Percentiles rank a stretch among this genome's conserved stretches.
Evolutionary conservation across 1,140 invertebrate species (phyloP).

Genomic region (Carposina sasakii): DNA sequence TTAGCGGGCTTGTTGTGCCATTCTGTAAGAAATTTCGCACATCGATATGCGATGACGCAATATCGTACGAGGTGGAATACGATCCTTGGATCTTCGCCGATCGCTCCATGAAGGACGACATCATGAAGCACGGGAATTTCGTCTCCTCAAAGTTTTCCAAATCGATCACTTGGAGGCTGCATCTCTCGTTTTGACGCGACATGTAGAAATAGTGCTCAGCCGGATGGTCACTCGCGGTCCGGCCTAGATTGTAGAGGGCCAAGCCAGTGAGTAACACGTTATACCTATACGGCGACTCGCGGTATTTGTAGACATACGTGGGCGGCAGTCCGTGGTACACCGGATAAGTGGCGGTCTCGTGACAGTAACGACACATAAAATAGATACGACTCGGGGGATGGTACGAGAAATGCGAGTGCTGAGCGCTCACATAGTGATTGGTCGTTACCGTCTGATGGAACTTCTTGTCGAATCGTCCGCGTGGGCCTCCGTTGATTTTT

Average conservation of each 20-base stretch:
- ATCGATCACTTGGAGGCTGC: slow-evolving; percentile 52
- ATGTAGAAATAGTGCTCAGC: slow-evolving; percentile 36
- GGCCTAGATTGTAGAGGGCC: slow-evolving; percentile 55
- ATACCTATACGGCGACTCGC: slow-evolving; percentile 45
- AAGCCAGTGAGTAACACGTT: slow-evolving; percentile 46
- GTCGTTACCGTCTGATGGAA: not conserved
- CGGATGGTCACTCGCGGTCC: slow-evolving; percentile 34
- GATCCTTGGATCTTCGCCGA: slow-evolving; percentile 22
- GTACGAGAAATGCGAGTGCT: slow-evolving; percentile 50
- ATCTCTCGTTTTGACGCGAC: slow-evolving; percentile 37
- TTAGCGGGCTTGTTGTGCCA: slow-evolving; percentile 31
- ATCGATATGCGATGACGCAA: slow-evolving; percentile 45
- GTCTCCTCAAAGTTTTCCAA: slow-evolving; percentile 45
- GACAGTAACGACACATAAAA: slow-evolving; percentile 49
- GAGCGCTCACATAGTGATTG: slow-evolving; percentile 39
- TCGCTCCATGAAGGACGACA: slow-evolving; percentile 48
- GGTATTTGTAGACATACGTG: slow-evolving; percentile 52
- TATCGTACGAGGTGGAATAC: slow-evolving; percentile 32
- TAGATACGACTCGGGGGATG: slow-evolving; percentile 48
- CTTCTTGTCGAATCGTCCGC: slow-evolving; percentile 30
- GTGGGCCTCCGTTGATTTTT: slow-evolving; percentile 46
- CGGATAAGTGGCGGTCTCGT: slow-evolving; percentile 40
- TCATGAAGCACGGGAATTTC: slow-evolving; percentile 46
- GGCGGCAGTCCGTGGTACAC: slow-evolving; percentile 51
- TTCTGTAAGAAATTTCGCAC: slow-evolving; percentile 38